A percentile compares a stretch with the other conserved stretches of the same genome.
Conservation (phyloP, 2,888 invertebrate genomes). For the Allacma fusca region DNA sequence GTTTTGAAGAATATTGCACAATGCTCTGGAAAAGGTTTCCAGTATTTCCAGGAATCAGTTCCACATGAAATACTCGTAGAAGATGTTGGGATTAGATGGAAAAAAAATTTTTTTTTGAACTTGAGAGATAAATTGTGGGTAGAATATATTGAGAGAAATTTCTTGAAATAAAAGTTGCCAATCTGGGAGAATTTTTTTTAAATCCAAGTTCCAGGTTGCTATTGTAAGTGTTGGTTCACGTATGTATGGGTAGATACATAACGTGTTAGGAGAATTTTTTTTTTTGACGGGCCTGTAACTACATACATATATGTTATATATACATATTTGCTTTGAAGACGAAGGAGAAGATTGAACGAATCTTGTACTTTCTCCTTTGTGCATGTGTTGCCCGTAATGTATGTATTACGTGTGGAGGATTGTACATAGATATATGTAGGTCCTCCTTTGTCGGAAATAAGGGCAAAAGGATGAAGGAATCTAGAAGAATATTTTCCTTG, state of each 20-base stretch:
- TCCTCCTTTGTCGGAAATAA: background rate
- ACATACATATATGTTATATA: no score
- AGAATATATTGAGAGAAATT: background rate
- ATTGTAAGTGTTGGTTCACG: no score
- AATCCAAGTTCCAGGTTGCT: background rate
- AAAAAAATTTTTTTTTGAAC: background rate
- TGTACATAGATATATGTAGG: no score
- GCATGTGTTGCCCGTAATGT: background rate
- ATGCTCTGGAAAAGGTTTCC: no score
- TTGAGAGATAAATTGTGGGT: background rate
- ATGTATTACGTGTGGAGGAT: no score
- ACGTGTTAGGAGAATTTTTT: no score
- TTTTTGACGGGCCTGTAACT: no score
- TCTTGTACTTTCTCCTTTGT: background rate
- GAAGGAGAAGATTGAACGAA: background rate
- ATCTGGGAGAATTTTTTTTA: background rate
- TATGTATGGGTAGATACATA: no score
- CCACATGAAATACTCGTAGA: background rate
- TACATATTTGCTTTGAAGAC: background rate
- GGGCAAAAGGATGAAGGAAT: conserved; percentile 1
- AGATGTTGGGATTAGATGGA: background rate
- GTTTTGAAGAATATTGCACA: no score
- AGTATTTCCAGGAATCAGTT: background rate
- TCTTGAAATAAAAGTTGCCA: conserved; percentile 7
- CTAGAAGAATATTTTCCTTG: background rate